Evolutionary conservation across 2,888 invertebrate genomes (phyloP), one percentile per base, ranked within the genome.

Genomic region (Cremastinae sp.): DNA sequence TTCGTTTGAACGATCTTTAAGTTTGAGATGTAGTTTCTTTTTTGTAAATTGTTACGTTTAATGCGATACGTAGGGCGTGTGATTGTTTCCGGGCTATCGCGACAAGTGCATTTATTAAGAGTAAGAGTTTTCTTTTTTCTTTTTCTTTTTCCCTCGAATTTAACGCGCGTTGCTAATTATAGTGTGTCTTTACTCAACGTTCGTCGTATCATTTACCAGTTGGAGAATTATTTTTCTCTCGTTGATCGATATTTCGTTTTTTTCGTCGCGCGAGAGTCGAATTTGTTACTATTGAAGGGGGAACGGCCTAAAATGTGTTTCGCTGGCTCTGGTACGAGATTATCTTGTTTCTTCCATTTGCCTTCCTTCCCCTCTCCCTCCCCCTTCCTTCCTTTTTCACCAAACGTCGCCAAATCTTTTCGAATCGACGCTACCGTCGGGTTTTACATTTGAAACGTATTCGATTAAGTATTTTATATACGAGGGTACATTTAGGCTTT

Each of bases 401-500:
- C 65, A 22, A 53, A 62, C 10, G 59, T 16, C 36, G 58, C 34
- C 54, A 18, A 59, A 65, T 49, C 9, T 49, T n/a, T 9, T 49
- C 53, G 59, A 51, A 56, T 74, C 41, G 43, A 71, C 58, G 43
- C 18, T 18, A 58, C 58, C 51, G 47, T 66, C 56, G 36, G 56
- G 70, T 73, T 78, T 78, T 73, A 75, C 74, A 59, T 74, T 73
- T 73, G 58, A 70, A 47, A 28, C 65, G 62, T 66, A 75, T 70
- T 74, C 47, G 53, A 74, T 75, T 78, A 56, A 75, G 22, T 38
- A 75, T 79, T 78, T 79, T 73, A 75, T 75, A 70, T 70, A 36
- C 36, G 65, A 45, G 16, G 22, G 12, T 58, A 56, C 9, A 68
- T 76, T 66, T 68, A 78, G 73, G 75, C 77, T 82, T 84, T 80